Evolutionary conservation across 1,140 invertebrate species (phyloP).

Genomic region (Epicauta chinensis): DNA sequence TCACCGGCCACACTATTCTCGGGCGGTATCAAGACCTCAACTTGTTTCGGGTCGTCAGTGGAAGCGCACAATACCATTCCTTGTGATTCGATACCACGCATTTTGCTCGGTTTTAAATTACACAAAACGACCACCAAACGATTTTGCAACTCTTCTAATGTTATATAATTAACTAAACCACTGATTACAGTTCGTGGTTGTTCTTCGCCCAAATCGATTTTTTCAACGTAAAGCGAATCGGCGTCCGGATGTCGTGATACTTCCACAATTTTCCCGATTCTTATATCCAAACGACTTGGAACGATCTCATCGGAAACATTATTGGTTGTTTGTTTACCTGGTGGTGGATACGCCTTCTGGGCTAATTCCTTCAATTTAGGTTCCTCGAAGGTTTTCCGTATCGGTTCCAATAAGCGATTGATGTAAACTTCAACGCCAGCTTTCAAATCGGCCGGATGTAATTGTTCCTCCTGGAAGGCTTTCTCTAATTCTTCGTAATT

Average conservation of each 20-base stretch:
- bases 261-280: slow-evolving; percentile 87
- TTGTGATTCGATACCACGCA: slow-evolving; percentile 82
- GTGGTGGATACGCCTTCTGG: slow-evolving; percentile 74
- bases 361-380: slow-evolving; percentile 63
- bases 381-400: slow-evolving; percentile 79
- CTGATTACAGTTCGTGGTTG: slow-evolving; percentile 74
- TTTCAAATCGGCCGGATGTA: slow-evolving; percentile 95
- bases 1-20: slow-evolving; percentile 69
- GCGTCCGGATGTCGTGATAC: slow-evolving; percentile 93
- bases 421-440: slow-evolving; percentile 74
- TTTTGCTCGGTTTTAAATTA: slow-evolving; percentile 90
- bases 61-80: slow-evolving; percentile 92
- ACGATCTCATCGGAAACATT: slow-evolving; percentile 54
- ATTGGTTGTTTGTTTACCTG: slow-evolving; percentile 46
- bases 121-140: slow-evolving; percentile 84
- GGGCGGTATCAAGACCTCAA: slow-evolving; percentile 80
- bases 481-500: slow-evolving; percentile 73
- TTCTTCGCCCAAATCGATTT: slow-evolving; percentile 75
- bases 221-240: slow-evolving; percentile 89
- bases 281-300: slow-evolving; percentile 76
- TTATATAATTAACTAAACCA: slow-evolving; percentile 85
- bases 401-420: slow-evolving; percentile 82
- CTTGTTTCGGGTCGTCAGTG: slow-evolving; percentile 66
- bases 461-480: slow-evolving; percentile 68
- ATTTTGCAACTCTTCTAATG: slow-evolving; percentile 81